Evolutionary conservation across 2,888 invertebrate genomes (phyloP), one percentile per base, ranked within the genome.

Genomic region (Galerucella pusilla): DNA sequence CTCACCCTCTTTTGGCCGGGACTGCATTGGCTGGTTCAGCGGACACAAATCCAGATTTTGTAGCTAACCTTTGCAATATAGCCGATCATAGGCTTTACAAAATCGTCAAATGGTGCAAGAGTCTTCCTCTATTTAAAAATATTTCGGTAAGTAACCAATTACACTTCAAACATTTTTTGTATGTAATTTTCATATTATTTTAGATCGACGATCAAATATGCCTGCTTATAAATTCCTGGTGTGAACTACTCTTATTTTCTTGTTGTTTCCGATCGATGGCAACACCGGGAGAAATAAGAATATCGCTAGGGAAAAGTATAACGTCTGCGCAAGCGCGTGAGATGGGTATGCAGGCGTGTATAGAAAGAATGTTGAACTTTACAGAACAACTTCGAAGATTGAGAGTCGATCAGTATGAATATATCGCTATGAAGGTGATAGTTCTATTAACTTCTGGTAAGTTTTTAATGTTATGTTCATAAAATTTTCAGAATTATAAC

Each of bases 81-180:
- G 98, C 98, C 64, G 98, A 98, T 88, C 96, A 97, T 87, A 91
- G 98, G 66, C 91, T 98, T 20, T 98, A 98, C 87, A 97, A 98
- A 90, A 97, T 98, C 82, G 98, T 98, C 78, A 97, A 98, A 87
- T 98, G 98, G 98, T 98, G 98, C 90, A 96, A 98, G 88, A 97
- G 97, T 87, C 89, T 98, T 86, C 98, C 98, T 16, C 91, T 98
- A 42, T 98, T 98, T 87, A 97, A 97, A 87, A 96, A 97, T 88
- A 97, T 98, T 83, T 96, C 97, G 84, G 96, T 96, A 84, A 90
- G 82, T 54, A 45, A 45, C 52, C 14, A 57, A 35, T 35, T 7
- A 35, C 6, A 6, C 7, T 28, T 28, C 2, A 11, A 46, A 49
- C 3, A 12, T 5, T 12, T 46, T 46, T 49, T n/a, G 12, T 4